Evolutionary conservation across 2,888 invertebrate genomes (phyloP).

Genomic region (Strigamia transsilvanica): DNA sequence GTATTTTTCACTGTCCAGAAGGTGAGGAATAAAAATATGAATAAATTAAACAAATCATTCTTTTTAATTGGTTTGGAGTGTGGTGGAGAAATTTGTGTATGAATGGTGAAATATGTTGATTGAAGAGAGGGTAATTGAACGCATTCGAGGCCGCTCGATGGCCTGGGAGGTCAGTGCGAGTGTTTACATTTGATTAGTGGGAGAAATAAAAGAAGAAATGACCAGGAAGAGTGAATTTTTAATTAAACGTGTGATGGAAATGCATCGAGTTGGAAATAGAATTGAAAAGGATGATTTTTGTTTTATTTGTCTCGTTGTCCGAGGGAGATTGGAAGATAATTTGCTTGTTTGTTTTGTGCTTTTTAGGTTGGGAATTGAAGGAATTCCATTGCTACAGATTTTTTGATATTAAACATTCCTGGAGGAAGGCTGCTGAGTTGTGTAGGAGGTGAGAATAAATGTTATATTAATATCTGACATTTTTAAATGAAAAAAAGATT

Average conservation of each 20-base stretch:
- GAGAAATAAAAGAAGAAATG: background rate
- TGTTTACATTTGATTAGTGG: slow-evolving; percentile 16
- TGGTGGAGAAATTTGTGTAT: background rate
- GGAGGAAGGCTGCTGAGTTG: slow-evolving; percentile 93
- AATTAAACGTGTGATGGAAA: background rate
- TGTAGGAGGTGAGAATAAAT: slow-evolving; percentile 81
- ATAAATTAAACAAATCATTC: background rate
- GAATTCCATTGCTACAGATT: slow-evolving; percentile 94
- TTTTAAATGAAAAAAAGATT: background rate
- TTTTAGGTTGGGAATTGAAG: slow-evolving; percentile 90
- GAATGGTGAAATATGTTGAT: background rate
- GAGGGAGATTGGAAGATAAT: background rate
- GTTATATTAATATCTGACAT: too few species aligned
- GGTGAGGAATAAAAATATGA: background rate
- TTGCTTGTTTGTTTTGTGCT: slow-evolving; percentile 61
- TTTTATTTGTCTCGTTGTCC: background rate
- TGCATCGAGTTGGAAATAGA: slow-evolving; percentile 4
- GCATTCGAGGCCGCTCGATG: slow-evolving; percentile 30
- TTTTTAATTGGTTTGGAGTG: background rate
- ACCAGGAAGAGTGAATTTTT: slow-evolving; percentile 44
- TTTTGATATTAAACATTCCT: slow-evolving; percentile 93
- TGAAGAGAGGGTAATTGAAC: background rate
- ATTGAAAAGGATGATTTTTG: slow-evolving; percentile 2
- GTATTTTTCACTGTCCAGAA: slow-evolving; percentile 50
- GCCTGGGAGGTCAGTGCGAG: slow-evolving; percentile 42